These are phyloP conservation scores for Diploscapter pachys DNA, from an alignment of 1,140 invertebrate genomes.

Conservation along the genomic window DNA sequence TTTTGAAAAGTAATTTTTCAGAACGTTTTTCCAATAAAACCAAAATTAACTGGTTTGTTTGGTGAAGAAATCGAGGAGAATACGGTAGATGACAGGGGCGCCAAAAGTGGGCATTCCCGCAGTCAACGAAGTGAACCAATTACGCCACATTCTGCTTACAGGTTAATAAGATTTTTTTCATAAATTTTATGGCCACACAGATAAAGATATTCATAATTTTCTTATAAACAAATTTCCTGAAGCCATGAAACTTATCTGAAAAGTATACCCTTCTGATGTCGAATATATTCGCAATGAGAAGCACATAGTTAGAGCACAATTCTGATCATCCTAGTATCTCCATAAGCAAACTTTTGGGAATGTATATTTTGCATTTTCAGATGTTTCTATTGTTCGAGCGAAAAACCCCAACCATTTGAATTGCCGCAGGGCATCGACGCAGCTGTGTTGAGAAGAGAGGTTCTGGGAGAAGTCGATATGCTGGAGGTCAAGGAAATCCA, in stretches of 20 bases:
- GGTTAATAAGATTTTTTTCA: constrained; percentile 16
- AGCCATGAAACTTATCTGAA: too few species aligned
- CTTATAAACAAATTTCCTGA: too few species aligned
- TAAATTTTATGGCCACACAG: constrained; percentile 12
- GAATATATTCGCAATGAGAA: too few species aligned
- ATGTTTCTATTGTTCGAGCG: too few species aligned
- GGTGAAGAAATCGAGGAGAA: constrained; percentile 6
- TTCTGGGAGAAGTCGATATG: constrained; percentile 30
- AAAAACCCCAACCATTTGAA: too few species aligned
- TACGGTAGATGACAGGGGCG: constrained; percentile 21
- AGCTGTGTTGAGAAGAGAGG: constrained; percentile 13
- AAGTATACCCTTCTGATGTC: too few species aligned
- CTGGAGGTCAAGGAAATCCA: constrained; percentile 26
- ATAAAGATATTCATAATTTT: background rate
- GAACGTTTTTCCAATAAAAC: constrained; percentile 24
- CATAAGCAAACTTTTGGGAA: too few species aligned
- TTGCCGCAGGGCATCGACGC: constrained; percentile 13
- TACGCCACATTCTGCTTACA: constrained; percentile 25
- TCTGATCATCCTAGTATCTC: too few species aligned
- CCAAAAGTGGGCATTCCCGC: constrained; percentile 23
- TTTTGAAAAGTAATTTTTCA: background rate
- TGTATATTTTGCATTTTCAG: too few species aligned
- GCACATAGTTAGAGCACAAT: too few species aligned
- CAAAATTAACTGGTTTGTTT: constrained; percentile 11
- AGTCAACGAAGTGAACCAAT: constrained; percentile 8